Evolutionary conservation across 2,113 vertebrate species (phyloP).

Genomic region (Oreotrochilus melanogaster): DNA sequence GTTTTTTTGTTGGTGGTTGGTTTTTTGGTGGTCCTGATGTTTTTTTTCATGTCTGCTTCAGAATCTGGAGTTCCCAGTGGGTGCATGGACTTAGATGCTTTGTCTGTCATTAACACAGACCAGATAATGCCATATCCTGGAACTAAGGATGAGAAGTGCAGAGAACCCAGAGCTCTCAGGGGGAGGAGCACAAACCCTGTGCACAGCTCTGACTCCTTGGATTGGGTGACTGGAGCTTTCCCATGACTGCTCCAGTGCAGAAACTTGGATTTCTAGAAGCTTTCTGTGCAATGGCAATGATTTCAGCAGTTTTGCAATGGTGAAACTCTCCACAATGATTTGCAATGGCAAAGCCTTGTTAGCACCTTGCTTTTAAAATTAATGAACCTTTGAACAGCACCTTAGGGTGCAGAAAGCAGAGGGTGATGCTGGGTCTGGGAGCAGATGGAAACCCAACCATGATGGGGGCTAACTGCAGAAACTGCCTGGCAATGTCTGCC

Average conservation of each 20-base stretch:
- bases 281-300: background rate
- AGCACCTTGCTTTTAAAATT: background rate
- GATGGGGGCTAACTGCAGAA: background rate
- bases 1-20: too few species aligned
- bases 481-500: background rate
- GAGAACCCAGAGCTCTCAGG: background rate
- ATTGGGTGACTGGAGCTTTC: background rate
- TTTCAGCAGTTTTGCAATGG: background rate
- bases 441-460: background rate
- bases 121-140: background rate
- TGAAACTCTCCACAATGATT: fast-evolving
- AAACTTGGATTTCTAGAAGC: background rate
- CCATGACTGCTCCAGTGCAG: background rate
- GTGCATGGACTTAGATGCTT: background rate
- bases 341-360: background rate
- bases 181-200: background rate
- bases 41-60: background rate
- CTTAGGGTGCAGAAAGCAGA: fast-evolving
- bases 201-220: background rate
- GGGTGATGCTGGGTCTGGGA: fast-evolving
- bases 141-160: background rate
- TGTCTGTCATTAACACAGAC: background rate
- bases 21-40: background rate
- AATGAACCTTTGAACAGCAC: fast-evolving
- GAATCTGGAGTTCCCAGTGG: background rate